These are phyloP conservation scores for Eulemur albifrons DNA, from an alignment of 2,797 vertebrate genomes.

Conservation along the genomic window DNA sequence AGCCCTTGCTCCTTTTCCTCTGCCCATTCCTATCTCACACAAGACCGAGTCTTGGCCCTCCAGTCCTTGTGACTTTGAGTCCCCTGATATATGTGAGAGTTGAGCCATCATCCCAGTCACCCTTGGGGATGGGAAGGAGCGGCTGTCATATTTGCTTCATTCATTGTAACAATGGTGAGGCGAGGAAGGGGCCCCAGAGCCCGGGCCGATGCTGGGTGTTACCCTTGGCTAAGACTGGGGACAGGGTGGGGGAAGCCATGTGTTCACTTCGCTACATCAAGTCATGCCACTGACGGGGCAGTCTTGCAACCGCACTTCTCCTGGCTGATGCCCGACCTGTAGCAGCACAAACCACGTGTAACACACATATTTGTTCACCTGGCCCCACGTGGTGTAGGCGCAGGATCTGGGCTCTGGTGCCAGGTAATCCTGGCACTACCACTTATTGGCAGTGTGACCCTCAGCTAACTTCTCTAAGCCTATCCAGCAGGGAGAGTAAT, in stretches of 20 bases:
- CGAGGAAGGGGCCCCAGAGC: neutral
- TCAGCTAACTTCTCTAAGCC: neutral
- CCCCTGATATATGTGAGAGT: neutral
- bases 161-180: neutral
- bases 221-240: neutral
- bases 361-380: neutral
- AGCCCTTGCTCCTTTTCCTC: neutral
- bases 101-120: neutral
- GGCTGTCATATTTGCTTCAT: neutral
- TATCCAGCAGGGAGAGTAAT: neutral
- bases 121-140: neutral
- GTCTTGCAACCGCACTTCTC: neutral
- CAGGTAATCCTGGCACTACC: neutral
- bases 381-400: rapidly evolving
- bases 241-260: neutral
- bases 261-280: neutral
- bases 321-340: neutral
- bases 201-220: neutral
- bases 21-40: neutral
- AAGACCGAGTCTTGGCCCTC: neutral
- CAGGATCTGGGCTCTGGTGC: neutral
- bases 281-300: neutral
- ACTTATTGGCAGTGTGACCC: neutral
- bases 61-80: neutral
- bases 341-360: neutral